Percentiles rank a stretch among this genome's conserved stretches.
phyloP scores from a whole-genome alignment of 1,140 invertebrate genomes.

The Agrypnia vestita region DNA sequence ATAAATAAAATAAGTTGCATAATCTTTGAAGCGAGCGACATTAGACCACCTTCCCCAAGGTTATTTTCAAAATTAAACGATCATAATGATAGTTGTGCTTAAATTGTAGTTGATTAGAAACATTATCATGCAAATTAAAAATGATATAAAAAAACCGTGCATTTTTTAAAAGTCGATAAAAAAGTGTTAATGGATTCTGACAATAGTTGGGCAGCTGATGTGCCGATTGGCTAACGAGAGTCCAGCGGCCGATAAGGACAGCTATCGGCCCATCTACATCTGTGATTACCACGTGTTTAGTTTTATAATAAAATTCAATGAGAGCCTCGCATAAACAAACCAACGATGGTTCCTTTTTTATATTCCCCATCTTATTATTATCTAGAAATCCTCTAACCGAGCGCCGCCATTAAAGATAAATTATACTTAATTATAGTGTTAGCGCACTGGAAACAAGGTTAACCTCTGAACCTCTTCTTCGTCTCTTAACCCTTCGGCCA shows the following conservation, averaged over 20 bases:
- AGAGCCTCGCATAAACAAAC: slow-evolving; percentile 50
- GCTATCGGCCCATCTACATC: slow-evolving; percentile 41
- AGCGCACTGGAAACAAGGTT: slow-evolving; percentile 58
- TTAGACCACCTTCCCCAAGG: no score
- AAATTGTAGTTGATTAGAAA: no score
- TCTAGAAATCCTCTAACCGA: slow-evolving; percentile 41
- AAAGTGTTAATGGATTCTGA: slow-evolving; percentile 30
- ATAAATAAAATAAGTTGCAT: no score
- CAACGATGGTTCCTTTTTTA: slow-evolving; percentile 22
- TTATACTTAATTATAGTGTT: slow-evolving; percentile 61
- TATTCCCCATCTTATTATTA: slow-evolving; percentile 33
- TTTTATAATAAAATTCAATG: slow-evolving; percentile 48
- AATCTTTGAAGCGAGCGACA: no score
- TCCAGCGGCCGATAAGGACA: slow-evolving; percentile 30
- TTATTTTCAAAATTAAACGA: no score
- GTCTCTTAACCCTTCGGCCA: slow-evolving; percentile 15
- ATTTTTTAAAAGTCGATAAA: neutral
- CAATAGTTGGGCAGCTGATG: neutral
- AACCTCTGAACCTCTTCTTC: slow-evolving; percentile 58
- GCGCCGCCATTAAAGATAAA: slow-evolving; percentile 58
- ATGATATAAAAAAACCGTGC: no score
- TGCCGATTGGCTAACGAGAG: slow-evolving; percentile 24
- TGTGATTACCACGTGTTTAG: slow-evolving; percentile 41
- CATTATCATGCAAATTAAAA: no score
- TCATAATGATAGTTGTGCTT: no score